phyloP scores from a whole-genome alignment of 1,140 invertebrate species.

The Hyles vespertilio region DNA sequence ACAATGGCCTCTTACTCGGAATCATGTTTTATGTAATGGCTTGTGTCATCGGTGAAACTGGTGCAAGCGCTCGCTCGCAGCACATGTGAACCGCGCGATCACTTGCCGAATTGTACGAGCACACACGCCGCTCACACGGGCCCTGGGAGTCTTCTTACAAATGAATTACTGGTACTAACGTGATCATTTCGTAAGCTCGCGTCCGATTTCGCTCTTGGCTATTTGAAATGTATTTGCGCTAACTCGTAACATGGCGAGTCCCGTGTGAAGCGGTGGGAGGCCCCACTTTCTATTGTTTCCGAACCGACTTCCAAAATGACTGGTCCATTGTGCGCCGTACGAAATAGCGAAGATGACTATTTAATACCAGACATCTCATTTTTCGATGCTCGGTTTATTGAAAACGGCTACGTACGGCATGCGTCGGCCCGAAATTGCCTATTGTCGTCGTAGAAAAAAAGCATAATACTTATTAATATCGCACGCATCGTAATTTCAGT shows the following conservation, averaged over 20 bases:
- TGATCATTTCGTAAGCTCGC: slow-evolving; percentile 62
- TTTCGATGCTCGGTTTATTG: slow-evolving; percentile 44
- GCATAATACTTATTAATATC: no score
- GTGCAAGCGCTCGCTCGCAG: not conserved
- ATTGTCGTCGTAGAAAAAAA: slow-evolving; percentile 41
- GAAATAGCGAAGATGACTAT: slow-evolving; percentile 39
- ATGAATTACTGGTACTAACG: slow-evolving; percentile 53
- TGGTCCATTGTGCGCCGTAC: slow-evolving; percentile 48
- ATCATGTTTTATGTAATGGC: slow-evolving; percentile 20
- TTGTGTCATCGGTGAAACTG: slow-evolving; percentile 12
- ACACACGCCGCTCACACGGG: slow-evolving; percentile 44
- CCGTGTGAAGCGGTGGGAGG: slow-evolving; percentile 47
- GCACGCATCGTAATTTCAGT: slow-evolving; percentile 25
- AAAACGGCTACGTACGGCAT: slow-evolving; percentile 20
- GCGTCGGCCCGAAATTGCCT: slow-evolving; percentile 38
- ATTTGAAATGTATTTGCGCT: slow-evolving; percentile 69
- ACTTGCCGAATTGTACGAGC: slow-evolving; percentile 39
- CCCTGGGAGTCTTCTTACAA: slow-evolving; percentile 59
- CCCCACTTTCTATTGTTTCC: slow-evolving; percentile 53
- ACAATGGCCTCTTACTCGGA: slow-evolving; percentile 20
- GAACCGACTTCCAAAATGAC: slow-evolving; percentile 34
- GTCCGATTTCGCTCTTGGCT: slow-evolving; percentile 57
- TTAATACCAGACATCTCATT: slow-evolving; percentile 55
- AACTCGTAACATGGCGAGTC: slow-evolving; percentile 52
- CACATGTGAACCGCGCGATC: slow-evolving; percentile 7